Evolutionary conservation across 2,888 invertebrate species (phyloP), one percentile per base, ranked within the genome.

Genomic region (Morpho achilles): DNA sequence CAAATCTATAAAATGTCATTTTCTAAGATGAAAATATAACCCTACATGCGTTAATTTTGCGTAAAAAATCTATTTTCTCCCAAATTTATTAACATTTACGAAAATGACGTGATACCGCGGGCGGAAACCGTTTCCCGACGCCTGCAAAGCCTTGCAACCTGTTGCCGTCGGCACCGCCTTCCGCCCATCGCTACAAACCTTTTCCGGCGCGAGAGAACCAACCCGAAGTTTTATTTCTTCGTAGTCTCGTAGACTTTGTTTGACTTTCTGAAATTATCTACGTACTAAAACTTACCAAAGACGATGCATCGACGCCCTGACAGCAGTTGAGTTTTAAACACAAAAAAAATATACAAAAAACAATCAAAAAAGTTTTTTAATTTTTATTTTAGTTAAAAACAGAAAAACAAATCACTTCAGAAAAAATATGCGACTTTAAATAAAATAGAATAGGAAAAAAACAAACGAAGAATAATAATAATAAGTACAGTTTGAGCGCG

Each of bases 141-240:
- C 73, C 74, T 75, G 74, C 63, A 72, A 75, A 75, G 72, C 67
- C 68, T 71, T 68, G 73, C 87, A 84, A 89, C 89, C 89, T 89
- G 89, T 89, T 90, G 89, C 87, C 84, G 83, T 60, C 82, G 87
- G 87, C 75, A 81, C 82, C 89, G 89, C 89, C 89, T 89, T 87
- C 84, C 89, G 89, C 89, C 88, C 88, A 82, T 87, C 82, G 74
- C 67, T 71, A 69, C 70, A 48, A 61, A 56, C 58, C 59, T 61
- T 68, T 67, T 66, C 65, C 64, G 65, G 62, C 32, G 47, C 7
- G 51, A 43, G 23, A 43, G 32, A 53, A 53, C 48, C 40, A 49
- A 45, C 45, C 23, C 32, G 53, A 58, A 53, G 50, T 60, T 60
- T 56, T 62, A 60, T 10, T 57, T 46, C 52, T 45, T 50, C 49